A percentile compares a stretch with the other conserved stretches of the same genome.
These are phyloP conservation scores for Siphamia tubifer DNA, from an alignment of 2,113 vertebrate species.

Conservation along the genomic window DNA sequence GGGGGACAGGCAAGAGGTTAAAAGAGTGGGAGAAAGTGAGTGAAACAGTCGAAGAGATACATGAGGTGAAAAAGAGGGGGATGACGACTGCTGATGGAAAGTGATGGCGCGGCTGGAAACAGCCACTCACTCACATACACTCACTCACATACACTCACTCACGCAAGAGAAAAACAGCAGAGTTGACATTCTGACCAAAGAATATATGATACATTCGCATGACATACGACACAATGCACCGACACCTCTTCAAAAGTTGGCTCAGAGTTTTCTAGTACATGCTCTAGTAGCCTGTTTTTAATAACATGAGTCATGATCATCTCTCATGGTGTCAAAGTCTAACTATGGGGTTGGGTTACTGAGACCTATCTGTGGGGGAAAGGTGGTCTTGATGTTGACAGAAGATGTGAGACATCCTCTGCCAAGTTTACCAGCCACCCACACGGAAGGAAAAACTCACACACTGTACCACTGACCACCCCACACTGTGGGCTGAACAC, in stretches of 20 bases:
- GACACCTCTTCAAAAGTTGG: background rate
- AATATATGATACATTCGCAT: background rate
- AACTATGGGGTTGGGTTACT: background rate
- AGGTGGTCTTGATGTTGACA: constrained; percentile 40
- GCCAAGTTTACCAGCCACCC: constrained; percentile 13
- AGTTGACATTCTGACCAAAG: constrained; percentile 16
- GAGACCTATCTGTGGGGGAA: constrained; percentile 18
- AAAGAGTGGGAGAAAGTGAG: constrained; percentile 38
- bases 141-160: no score
- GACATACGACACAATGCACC: background rate
- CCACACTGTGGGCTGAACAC: constrained; percentile 16
- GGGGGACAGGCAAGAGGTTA: constrained; percentile 49
- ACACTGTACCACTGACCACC: constrained; percentile 48
- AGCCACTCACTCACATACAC: constrained; percentile 52
- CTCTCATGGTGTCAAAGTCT: background rate
- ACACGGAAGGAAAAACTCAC: constrained; percentile 53
- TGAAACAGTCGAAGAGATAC: constrained; percentile 28
- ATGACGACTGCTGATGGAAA: constrained; percentile 73
- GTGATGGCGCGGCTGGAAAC: constrained; percentile 81
- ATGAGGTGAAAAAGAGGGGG: constrained; percentile 62
- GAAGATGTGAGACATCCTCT: constrained; percentile 65
- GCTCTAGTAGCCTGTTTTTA: background rate
- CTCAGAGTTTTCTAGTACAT: background rate
- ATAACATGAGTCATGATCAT: constrained; percentile 3
- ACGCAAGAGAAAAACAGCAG: constrained; percentile 39